Conservation (phyloP, 2,888 invertebrate genomes). For the Meloe dianella region DNA sequence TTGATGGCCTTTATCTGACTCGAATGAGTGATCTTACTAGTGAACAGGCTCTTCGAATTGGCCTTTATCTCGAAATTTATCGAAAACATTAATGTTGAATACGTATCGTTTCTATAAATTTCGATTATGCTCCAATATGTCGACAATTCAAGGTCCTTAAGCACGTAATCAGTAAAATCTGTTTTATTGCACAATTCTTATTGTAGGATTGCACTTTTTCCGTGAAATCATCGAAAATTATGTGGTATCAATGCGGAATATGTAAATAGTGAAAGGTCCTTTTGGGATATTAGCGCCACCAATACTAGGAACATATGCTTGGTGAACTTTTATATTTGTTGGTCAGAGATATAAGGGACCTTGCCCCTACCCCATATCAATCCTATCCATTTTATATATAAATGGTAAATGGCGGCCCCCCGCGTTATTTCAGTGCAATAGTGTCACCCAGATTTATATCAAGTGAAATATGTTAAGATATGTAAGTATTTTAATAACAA, state of each 20-base stretch:
- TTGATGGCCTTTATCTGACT: no score
- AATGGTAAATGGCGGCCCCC: constrained; percentile 55
- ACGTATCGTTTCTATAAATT: no score
- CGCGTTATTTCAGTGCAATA: constrained; percentile 56
- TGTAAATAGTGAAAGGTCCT: constrained; percentile 39
- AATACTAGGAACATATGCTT: constrained; percentile 46
- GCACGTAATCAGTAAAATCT: background rate
- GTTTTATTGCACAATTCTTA: background rate
- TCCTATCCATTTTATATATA: constrained; percentile 51
- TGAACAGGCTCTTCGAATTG: no score
- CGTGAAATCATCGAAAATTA: constrained; percentile 14
- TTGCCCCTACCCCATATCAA: constrained; percentile 53
- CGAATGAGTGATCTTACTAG: no score
- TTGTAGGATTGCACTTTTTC: background rate
- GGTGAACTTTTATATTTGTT: constrained; percentile 21
- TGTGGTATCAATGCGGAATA: constrained; percentile 23
- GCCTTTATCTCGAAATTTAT: no score
- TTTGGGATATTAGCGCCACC: constrained; percentile 43
- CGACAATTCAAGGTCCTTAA: no score
- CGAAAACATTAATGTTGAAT: no score
- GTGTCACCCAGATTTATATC: constrained; percentile 43
- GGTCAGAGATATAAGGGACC: constrained; percentile 58
- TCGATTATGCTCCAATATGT: no score
- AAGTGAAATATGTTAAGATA: constrained; percentile 52
- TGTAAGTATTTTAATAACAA: constrained; percentile 56